phyloP scores from a whole-genome alignment of 92 coral and sea anemone genomes.

The Epizoanthus scotinus region DNA sequence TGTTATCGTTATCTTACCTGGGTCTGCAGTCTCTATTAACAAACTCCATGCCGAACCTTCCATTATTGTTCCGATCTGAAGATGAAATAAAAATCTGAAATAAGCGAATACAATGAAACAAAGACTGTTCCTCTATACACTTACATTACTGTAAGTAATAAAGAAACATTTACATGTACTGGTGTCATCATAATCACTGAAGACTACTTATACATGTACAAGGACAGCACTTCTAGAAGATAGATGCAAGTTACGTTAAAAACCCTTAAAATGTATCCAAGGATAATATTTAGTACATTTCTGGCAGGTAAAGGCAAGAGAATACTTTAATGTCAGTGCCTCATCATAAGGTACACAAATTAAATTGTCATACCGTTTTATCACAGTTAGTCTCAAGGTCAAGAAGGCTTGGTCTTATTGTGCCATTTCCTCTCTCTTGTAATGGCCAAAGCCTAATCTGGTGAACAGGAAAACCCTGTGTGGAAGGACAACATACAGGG shows the following conservation, averaged over 20 bases:
- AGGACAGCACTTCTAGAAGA: too few relatives aligned
- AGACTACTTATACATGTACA: too few relatives aligned
- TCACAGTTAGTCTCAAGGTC: slow-evolving; percentile 70
- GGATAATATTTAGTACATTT: too few relatives aligned
- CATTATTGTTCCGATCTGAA: slow-evolving; percentile 67
- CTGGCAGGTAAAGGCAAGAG: too few relatives aligned
- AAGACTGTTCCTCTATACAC: neutral
- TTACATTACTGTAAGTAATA: neutral
- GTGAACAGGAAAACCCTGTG: slow-evolving; percentile 87
- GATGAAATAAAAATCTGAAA: slow-evolving; percentile 1
- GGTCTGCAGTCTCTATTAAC: slow-evolving; percentile 89
- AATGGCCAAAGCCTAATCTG: slow-evolving; percentile 98
- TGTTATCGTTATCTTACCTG: slow-evolving; percentile 60
- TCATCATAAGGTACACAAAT: neutral
- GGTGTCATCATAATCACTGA: too few relatives aligned
- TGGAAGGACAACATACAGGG: neutral
- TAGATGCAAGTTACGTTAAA: too few relatives aligned
- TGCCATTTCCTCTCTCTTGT: slow-evolving; percentile 89
- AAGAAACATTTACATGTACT: too few relatives aligned
- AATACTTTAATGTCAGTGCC: neutral
- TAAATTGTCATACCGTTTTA: slow-evolving; percentile 61
- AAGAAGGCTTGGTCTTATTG: slow-evolving; percentile 78
- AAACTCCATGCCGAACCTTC: slow-evolving; percentile 80
- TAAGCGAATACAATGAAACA: neutral
- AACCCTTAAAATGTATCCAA: neutral